A percentile compares a stretch with the other conserved stretches of the same genome.
phyloP scores from a whole-genome alignment of 1,140 invertebrate genomes.

The Mylabris phalerata region DNA sequence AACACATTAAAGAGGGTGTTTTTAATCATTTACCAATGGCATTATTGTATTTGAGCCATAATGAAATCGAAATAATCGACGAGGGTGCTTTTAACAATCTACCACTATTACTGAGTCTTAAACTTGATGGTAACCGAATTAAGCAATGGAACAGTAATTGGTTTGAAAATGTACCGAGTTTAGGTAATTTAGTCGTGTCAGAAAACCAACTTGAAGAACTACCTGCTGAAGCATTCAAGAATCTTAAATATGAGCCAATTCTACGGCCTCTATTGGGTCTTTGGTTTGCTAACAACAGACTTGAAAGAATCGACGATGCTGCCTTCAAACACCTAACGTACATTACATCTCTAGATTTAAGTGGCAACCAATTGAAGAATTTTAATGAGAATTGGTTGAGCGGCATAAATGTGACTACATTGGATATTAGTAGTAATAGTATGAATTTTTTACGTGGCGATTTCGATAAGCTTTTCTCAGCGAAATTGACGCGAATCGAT shows the following conservation, averaged over 20 bases:
- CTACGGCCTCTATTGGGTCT: too few relatives aligned
- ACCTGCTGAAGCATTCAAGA: not conserved
- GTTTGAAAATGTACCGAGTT: conserved; percentile 9
- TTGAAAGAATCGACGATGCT: too few relatives aligned
- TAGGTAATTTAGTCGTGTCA: not conserved
- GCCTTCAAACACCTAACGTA: too few relatives aligned
- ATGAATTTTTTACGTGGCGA: too few relatives aligned
- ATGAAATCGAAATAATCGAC: conserved; percentile 18
- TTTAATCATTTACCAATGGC: conserved; percentile 10
- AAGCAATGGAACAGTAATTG: conserved; percentile 16
- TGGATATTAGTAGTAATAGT: too few relatives aligned
- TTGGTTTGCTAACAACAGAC: too few relatives aligned
- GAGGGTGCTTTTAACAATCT: conserved; percentile 15
- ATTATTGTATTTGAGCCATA: conserved; percentile 15
- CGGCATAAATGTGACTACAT: too few relatives aligned
- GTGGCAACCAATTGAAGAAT: too few relatives aligned
- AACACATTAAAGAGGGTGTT: conserved; percentile 16
- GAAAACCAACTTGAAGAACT: not conserved
- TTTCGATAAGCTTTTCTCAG: too few relatives aligned
- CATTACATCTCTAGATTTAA: too few relatives aligned
- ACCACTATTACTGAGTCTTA: conserved; percentile 6
- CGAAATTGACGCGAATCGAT: too few relatives aligned
- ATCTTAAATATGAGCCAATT: not conserved
- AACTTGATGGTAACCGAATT: conserved; percentile 18
- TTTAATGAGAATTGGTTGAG: too few relatives aligned